A percentile compares a stretch with the other conserved stretches of the same genome.
Evolutionary conservation across 2,888 invertebrate species (phyloP).

Genomic region (Zootermopsis nevadensis): DNA sequence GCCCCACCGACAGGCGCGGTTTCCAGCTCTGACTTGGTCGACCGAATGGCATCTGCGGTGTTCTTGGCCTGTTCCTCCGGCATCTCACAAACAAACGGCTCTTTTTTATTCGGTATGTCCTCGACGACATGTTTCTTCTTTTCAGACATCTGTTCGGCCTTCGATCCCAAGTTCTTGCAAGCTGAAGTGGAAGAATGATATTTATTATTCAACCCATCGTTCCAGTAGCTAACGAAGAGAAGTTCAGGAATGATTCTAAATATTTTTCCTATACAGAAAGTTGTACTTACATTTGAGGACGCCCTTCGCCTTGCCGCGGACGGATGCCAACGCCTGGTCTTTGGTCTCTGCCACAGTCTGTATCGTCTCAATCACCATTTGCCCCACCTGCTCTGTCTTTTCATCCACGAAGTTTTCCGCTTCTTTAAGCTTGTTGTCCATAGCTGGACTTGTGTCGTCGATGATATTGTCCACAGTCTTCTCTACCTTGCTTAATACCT

Average conservation of each 20-base stretch:
- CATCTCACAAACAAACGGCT: slow-evolving; percentile 53
- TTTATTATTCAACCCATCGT: no score
- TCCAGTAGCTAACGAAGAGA: no score
- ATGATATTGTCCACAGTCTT: slow-evolving; percentile 59
- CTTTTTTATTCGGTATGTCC: slow-evolving; percentile 65
- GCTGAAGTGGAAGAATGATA: slow-evolving; percentile 62
- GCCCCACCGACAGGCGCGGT: slow-evolving; percentile 65
- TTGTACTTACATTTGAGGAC: slow-evolving; percentile 58
- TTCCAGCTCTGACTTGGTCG: slow-evolving; percentile 68
- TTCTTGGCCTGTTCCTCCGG: slow-evolving; percentile 67
- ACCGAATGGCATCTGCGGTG: slow-evolving; percentile 70
- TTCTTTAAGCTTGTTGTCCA: slow-evolving; percentile 73
- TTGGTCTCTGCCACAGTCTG: slow-evolving; percentile 62
- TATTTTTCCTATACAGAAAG: background rate
- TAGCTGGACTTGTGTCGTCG: slow-evolving; percentile 66
- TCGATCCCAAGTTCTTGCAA: slow-evolving; percentile 77
- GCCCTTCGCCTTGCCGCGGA: slow-evolving; percentile 67
- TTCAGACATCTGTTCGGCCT: slow-evolving; percentile 77
- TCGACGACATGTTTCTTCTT: slow-evolving; percentile 79
- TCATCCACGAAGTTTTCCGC: slow-evolving; percentile 72
- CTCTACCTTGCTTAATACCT: slow-evolving; percentile 64
- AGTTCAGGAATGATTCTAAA: no score
- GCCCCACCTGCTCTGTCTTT: slow-evolving; percentile 61
- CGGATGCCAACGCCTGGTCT: slow-evolving; percentile 64
- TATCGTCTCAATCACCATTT: slow-evolving; percentile 54